These are phyloP conservation scores for Spheniscus mendiculus DNA, from an alignment of 2,113 vertebrate species.

Conservation along the genomic window DNA sequence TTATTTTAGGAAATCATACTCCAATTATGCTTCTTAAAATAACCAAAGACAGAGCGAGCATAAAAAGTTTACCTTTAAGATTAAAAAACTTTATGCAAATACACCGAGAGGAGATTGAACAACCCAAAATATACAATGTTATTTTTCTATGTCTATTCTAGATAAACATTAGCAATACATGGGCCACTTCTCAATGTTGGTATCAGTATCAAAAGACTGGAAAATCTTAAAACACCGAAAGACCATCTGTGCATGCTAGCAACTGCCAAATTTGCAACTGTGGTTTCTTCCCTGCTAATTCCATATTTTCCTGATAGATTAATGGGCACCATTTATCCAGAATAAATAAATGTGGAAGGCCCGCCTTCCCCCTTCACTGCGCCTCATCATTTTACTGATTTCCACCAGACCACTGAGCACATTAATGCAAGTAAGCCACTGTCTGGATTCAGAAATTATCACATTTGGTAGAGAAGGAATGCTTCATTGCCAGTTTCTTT, in stretches of 20 bases:
- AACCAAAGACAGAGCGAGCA: background rate
- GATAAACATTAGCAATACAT: conserved; percentile 31
- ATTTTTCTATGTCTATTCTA: conserved; percentile 47
- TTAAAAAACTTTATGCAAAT: background rate
- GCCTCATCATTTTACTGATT: conserved; percentile 40
- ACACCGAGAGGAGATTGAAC: background rate
- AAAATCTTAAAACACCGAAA: conserved; percentile 61
- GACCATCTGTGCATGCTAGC: conserved; percentile 51
- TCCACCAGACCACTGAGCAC: conserved; percentile 35
- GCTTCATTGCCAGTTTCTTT: conserved; percentile 36
- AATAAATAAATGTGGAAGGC: conserved; percentile 54
- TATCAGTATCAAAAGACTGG: conserved; percentile 73
- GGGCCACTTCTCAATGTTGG: conserved; percentile 52
- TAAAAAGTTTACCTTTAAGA: background rate
- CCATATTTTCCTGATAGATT: conserved; percentile 68
- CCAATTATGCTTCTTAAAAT: conserved; percentile 3
- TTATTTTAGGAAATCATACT: background rate
- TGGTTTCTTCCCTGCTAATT: conserved; percentile 69
- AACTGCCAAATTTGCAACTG: conserved; percentile 63
- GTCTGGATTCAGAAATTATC: conserved; percentile 40
- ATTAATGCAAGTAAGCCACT: conserved; percentile 40
- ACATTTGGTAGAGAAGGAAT: conserved; percentile 7
- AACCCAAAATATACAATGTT: conserved; percentile 20
- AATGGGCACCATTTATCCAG: conserved; percentile 60
- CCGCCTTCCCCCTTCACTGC: background rate